Percentiles rank a stretch among this genome's conserved stretches.
These are phyloP conservation scores for Alfaro cultratus DNA, from an alignment of 2,797 vertebrate genomes.

Conservation along the genomic window DNA sequence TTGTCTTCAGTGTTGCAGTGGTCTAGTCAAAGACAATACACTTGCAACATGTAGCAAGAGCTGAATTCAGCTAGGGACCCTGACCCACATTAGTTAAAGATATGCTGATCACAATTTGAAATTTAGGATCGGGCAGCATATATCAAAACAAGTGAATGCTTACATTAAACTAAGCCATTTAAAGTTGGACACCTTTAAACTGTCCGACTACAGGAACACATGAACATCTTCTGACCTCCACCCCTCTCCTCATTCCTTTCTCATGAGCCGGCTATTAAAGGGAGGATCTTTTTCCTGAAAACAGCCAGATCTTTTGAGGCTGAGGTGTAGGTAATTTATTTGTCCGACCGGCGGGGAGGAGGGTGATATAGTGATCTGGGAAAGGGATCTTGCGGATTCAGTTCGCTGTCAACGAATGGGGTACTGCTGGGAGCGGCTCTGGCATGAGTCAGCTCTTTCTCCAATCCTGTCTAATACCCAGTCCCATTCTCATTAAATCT, in stretches of 20 bases:
- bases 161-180: slow-evolving; percentile 4
- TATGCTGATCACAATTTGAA: not conserved
- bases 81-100: not conserved
- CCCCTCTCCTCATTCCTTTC: slow-evolving; percentile 53
- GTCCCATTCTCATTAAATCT: slow-evolving; percentile 42
- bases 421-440: slow-evolving; percentile 64
- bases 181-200: slow-evolving; percentile 1
- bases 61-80: not conserved
- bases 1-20: not conserved
- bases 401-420: slow-evolving; percentile 62
- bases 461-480: slow-evolving; percentile 54
- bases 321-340: slow-evolving; percentile 70
- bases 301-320: slow-evolving; percentile 52
- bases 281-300: slow-evolving; percentile 66
- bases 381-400: slow-evolving; percentile 60
- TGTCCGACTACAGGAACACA: slow-evolving; percentile 2
- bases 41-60: not conserved
- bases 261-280: slow-evolving; percentile 50
- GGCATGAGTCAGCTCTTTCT: slow-evolving; percentile 59
- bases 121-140: not conserved
- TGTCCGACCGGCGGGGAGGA: slow-evolving; percentile 65
- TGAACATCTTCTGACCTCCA: slow-evolving; percentile 16
- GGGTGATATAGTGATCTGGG: slow-evolving; percentile 68
- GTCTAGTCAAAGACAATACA: not conserved
- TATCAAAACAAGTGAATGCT: not conserved